These are phyloP conservation scores for Lepus townsendii DNA, from an alignment of 2,797 vertebrate genomes.

Conservation along the genomic window DNA sequence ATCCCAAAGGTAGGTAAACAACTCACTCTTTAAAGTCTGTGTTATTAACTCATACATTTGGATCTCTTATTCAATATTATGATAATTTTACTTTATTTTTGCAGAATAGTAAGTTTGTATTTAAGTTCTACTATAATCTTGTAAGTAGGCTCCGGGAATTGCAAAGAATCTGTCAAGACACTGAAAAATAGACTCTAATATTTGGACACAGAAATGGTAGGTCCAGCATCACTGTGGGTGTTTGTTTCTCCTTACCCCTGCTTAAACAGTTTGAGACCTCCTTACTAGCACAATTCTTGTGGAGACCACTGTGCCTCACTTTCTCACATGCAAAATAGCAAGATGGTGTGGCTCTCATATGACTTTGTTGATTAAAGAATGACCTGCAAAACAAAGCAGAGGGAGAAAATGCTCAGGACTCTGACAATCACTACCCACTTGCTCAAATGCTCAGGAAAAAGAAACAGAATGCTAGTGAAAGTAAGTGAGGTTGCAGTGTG, in stretches of 20 bases:
- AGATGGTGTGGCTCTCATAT: not conserved
- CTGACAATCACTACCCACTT: not conserved
- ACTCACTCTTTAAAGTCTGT: not conserved
- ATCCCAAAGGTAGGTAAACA: not conserved
- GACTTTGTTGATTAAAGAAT: constrained; percentile 24
- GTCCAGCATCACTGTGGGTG: not conserved
- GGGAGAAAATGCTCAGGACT: not conserved
- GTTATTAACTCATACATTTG: not conserved
- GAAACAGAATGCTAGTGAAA: not conserved
- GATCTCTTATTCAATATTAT: not conserved
- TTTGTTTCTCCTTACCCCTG: not conserved
- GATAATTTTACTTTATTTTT: constrained; percentile 7
- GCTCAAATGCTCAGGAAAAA: constrained; percentile 13
- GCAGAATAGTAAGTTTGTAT: not conserved
- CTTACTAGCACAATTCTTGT: not conserved
- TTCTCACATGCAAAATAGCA: not conserved
- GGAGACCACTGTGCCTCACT: not conserved
- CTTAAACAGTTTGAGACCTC: not conserved
- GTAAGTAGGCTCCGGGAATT: not conserved
- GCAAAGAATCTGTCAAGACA: not conserved
- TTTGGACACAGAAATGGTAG: not conserved
- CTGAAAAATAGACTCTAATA: not conserved
- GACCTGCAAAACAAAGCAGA: not conserved
- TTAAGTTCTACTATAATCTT: not conserved
- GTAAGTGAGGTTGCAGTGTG: not conserved